phyloP scores from a whole-genome alignment of 2,888 invertebrate species.

The Eupelmus urozonus region DNA sequence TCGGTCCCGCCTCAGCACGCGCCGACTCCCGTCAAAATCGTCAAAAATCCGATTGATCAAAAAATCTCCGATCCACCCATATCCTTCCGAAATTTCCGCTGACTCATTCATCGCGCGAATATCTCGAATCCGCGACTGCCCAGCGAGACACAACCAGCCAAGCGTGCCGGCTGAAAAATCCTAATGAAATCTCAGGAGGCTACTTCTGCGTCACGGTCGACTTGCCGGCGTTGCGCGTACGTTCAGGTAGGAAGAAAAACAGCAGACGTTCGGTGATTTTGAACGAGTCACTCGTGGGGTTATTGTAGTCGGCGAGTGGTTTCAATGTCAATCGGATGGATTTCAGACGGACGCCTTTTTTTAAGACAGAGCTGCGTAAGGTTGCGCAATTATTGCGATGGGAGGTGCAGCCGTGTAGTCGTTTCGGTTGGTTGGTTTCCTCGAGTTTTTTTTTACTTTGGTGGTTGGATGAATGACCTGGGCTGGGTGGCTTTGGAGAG shows the following conservation, averaged over 20 bases:
- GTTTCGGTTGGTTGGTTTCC: no score
- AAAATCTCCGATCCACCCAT: no score
- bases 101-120: no score
- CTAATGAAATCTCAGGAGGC: conserved; percentile 47
- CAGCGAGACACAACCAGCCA: not conserved
- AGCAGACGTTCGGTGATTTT: conserved; percentile 1
- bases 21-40: no score
- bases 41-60: no score
- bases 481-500: no score
- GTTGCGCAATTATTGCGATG: not conserved
- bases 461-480: no score
- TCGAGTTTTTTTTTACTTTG: no score
- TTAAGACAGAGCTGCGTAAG: not conserved
- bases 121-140: no score
- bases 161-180: conserved; percentile 23
- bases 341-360: conserved; percentile 12
- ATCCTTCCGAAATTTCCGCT: not conserved
- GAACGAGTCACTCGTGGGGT: not conserved
- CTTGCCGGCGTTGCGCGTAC: not conserved
- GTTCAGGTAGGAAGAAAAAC: not conserved
- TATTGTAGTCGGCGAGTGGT: not conserved
- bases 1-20: no score
- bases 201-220: conserved; percentile 41
- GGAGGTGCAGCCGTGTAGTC: not conserved
- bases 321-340: conserved; percentile 42